Evolutionary conservation across 2,797 vertebrate species (phyloP).

Genomic region (Megaceryle alcyon): DNA sequence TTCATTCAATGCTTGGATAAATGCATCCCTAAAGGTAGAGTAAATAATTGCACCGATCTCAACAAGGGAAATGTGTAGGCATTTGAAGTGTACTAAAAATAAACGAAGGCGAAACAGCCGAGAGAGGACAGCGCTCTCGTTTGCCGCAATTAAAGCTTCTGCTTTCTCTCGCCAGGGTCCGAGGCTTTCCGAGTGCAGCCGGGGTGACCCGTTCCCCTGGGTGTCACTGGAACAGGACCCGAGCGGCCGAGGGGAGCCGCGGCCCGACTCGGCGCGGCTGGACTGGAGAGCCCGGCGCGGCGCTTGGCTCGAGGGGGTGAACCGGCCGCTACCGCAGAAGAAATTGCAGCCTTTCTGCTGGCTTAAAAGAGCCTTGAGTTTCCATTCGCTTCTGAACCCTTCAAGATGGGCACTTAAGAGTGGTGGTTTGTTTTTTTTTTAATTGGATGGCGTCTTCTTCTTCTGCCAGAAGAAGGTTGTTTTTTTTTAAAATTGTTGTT

Average conservation of each 20-base stretch:
- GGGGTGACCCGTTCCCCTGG: conserved; percentile 42
- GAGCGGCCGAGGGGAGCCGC: neutral
- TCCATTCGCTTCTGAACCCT: neutral
- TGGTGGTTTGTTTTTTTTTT: neutral
- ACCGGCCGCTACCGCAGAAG: neutral
- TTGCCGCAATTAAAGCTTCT: conserved; percentile 75
- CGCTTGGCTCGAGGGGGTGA: neutral
- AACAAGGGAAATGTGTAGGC: conserved; percentile 74
- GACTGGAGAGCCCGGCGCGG: neutral
- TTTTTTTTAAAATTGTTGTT: neutral
- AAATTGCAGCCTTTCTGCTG: conserved; percentile 5
- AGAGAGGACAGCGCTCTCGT: conserved; percentile 68
- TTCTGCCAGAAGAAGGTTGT: neutral
- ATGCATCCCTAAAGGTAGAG: conserved; percentile 76
- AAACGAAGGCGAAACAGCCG: conserved; percentile 72
- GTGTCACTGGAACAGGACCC: neutral
- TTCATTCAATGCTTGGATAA: conserved; percentile 66
- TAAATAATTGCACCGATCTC: conserved; percentile 76
- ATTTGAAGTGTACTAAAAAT: conserved; percentile 79
- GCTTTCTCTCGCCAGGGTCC: conserved; percentile 39
- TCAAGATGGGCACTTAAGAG: neutral
- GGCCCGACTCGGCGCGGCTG: neutral
- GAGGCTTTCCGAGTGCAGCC: conserved; percentile 42
- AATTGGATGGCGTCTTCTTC: neutral
- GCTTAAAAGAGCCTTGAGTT: conserved; percentile 33